These are phyloP conservation scores for Rallus limicola DNA, from an alignment of 2,113 vertebrate genomes.

Conservation along the genomic window DNA sequence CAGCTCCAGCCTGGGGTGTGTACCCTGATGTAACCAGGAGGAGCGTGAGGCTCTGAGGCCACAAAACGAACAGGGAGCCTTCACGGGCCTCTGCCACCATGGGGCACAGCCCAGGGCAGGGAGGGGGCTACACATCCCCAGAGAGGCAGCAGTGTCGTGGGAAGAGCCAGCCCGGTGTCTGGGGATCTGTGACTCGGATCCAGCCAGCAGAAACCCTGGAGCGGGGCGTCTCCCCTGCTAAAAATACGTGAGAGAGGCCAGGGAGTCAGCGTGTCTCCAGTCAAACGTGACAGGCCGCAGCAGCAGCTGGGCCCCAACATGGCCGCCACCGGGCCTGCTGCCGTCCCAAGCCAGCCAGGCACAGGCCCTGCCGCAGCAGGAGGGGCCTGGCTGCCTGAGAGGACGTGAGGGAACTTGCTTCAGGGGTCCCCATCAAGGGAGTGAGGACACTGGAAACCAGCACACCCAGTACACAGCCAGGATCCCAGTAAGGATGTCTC, in stretches of 20 bases:
- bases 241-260: conserved; percentile 38
- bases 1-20: not conserved
- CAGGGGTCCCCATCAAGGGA: not conserved
- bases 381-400: not conserved
- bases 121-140: not conserved
- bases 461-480: not conserved
- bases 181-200: not conserved
- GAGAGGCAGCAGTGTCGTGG: conserved; percentile 7
- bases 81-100: not conserved
- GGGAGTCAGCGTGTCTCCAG: not conserved
- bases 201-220: not conserved
- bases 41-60: not conserved
- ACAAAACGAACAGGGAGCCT: not conserved
- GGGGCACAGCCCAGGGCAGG: not conserved
- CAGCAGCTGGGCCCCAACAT: not conserved
- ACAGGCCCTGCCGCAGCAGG: not conserved
- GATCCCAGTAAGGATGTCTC: not conserved
- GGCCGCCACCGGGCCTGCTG: not conserved
- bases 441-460: not conserved
- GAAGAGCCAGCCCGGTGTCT: conserved; percentile 41
- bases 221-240: not conserved
- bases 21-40: not conserved
- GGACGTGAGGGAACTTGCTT: not conserved
- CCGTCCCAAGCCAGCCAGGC: not conserved
- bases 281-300: not conserved